Percentiles rank a stretch among this genome's conserved stretches.
Conservation (phyloP, 2,113 vertebrate genomes). For the Xiphophorus maculatus region DNA sequence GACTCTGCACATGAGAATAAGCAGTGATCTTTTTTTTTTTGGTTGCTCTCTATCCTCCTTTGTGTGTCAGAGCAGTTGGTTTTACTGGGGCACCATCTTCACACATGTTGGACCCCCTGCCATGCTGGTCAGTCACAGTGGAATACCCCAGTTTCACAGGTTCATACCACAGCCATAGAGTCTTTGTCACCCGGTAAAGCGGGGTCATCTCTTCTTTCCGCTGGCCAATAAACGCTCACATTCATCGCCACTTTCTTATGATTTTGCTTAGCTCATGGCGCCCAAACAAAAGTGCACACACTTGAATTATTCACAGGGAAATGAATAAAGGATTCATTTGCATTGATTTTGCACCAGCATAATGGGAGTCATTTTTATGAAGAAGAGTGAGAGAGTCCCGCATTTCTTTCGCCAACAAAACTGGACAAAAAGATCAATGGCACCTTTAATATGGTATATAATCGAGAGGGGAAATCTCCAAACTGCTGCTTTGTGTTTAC, state of each 20-base stretch:
- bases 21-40: conserved; percentile 65
- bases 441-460: conserved; percentile 63
- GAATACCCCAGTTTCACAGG: conserved; percentile 74
- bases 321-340: conserved; percentile 84
- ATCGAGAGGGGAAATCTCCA: conserved; percentile 68
- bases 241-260: conserved; percentile 80
- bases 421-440: conserved; percentile 77
- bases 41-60: conserved; percentile 48
- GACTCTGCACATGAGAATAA: conserved; percentile 40
- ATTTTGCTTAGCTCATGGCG: conserved; percentile 74
- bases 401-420: conserved; percentile 68
- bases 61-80: conserved; percentile 68
- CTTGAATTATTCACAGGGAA: conserved; percentile 80
- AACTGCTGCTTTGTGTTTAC: conserved; percentile 72
- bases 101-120: conserved; percentile 75
- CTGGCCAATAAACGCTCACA: conserved; percentile 78
- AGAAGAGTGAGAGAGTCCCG: conserved; percentile 59
- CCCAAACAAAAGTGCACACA: conserved; percentile 79
- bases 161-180: conserved; percentile 73
- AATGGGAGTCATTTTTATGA: conserved; percentile 76
- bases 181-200: conserved; percentile 77
- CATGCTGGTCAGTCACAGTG: conserved; percentile 81
- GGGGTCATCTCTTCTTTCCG: conserved; percentile 80
- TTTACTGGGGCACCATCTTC: conserved; percentile 70
- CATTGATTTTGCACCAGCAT: conserved; percentile 79